A percentile compares a stretch with the other conserved stretches of the same genome.
phyloP scores from a whole-genome alignment of 2,888 invertebrate genomes.

The Apotomis betuletana region DNA sequence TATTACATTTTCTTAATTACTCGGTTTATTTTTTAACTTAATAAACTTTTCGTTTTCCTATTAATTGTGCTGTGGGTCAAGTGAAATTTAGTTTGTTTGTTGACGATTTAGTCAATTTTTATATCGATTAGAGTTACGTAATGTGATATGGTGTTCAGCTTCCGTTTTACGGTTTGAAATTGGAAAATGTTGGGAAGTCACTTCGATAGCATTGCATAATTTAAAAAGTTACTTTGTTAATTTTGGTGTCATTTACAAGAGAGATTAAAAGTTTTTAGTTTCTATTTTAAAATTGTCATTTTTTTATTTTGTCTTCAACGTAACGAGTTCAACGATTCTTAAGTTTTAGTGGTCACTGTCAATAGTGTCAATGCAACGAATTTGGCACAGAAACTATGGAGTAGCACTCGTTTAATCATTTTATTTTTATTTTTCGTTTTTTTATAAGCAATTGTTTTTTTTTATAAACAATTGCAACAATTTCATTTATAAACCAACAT shows the following conservation, averaged over 20 bases:
- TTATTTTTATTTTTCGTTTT: no score
- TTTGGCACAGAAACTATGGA: slow-evolving; percentile 8
- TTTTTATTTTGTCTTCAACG: no score
- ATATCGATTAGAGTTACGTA: slow-evolving; percentile 18
- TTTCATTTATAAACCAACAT: no score
- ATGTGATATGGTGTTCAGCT: slow-evolving; percentile 5
- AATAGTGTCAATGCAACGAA: no score
- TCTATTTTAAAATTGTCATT: no score
- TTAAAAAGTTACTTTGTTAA: no score
- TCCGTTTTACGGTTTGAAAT: not conserved
- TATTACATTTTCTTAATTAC: slow-evolving; percentile 22
- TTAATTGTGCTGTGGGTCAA: slow-evolving; percentile 5
- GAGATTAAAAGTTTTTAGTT: no score
- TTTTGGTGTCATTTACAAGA: not conserved
- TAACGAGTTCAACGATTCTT: no score
- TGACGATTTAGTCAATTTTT: not conserved
- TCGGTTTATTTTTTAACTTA: not conserved
- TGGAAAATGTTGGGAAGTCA: not conserved
- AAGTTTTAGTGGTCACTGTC: no score
- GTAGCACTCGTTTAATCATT: not conserved
- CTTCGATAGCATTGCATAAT: no score
- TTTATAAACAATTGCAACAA: not conserved
- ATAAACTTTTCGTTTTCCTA: not conserved
- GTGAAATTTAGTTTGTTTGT: slow-evolving; percentile 15
- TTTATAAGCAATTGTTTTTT: not conserved